phyloP scores from a whole-genome alignment of 2,113 vertebrate species.

The Centropus unirufus region DNA sequence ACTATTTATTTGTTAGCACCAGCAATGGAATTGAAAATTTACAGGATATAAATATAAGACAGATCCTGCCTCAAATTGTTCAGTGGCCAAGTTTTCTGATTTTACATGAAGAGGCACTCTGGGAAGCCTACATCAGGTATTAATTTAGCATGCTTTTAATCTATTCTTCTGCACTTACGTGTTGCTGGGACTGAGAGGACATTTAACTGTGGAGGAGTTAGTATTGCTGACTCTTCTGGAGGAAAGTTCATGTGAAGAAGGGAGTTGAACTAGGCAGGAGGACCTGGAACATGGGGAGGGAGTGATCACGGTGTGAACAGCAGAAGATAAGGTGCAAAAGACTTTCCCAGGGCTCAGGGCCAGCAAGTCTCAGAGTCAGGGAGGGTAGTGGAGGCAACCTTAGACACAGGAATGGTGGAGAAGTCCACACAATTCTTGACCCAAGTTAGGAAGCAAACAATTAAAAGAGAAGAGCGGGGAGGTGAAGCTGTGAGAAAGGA shows the following conservation, averaged over 20 bases:
- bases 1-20: slow-evolving; percentile 55
- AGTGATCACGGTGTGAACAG: background rate
- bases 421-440: background rate
- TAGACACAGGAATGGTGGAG: background rate
- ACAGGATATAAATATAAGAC: slow-evolving; percentile 33
- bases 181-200: background rate
- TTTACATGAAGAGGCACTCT: background rate
- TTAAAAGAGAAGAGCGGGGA: background rate
- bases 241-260: background rate
- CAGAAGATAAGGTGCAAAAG: background rate
- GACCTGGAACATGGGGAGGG: background rate
- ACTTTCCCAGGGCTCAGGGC: background rate
- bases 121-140: slow-evolving; percentile 43
- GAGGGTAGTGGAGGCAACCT: background rate
- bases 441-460: background rate
- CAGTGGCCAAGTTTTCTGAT: slow-evolving; percentile 14
- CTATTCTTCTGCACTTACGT: slow-evolving; percentile 12
- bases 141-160: slow-evolving; percentile 39
- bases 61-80: background rate
- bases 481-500: background rate
- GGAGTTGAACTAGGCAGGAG: slow-evolving; percentile 23
- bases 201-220: slow-evolving; percentile 7
- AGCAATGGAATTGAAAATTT: slow-evolving; percentile 22
- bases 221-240: background rate
- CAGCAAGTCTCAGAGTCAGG: background rate